Evolutionary conservation across 2,113 vertebrate genomes (phyloP), one percentile per base, ranked within the genome.

Genomic region (Myodes glareolus): DNA sequence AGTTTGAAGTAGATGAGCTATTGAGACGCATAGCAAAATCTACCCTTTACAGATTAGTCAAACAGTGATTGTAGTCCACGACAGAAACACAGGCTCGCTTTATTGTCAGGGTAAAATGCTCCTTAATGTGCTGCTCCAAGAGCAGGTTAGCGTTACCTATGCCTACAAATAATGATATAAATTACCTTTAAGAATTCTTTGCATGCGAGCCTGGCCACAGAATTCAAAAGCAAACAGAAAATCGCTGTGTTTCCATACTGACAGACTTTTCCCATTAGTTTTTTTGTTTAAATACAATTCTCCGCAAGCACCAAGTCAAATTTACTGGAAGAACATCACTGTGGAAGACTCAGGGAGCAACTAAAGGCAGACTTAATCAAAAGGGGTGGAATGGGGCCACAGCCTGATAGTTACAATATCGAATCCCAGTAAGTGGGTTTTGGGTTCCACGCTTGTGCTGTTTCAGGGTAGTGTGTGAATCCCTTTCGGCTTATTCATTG

Each of bases 1-100:
- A 96, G 97, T 94, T 97, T 98, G 97, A 97, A 98, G 98, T 97
- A 98, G 97, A 98, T 98, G 98, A 98, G 98, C 98, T 98, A 98
- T 98, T 97, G 98, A 98, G 98, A 98, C 97, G 97, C 98, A 97
- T 97, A 97, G 96, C 98, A 98, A 98, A 98, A 97, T 96, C 97
- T 98, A 97, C 97, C 97, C 94, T 98, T 98, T 97, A 39, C 23
- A 23, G 98, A 98, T 98, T 98, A 99, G 97, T 97, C 98, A 97
- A 97, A 98, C 96, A 97, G 95, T 86, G 98, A 98, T 97, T 96
- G 96, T 97, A 97, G 98, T 97, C 97, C 98, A 97, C 95, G 96
- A 94, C 5, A 16, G 98, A 98, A 98, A 98, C 89, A 95, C 89
- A 95, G 97, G 76, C 93, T 98, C 82, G 98, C 97, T 97, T 96